Percentiles rank a stretch among this genome's conserved stretches.
Evolutionary conservation across 2,113 vertebrate species (phyloP).

Genomic region (Bubo bubo): DNA sequence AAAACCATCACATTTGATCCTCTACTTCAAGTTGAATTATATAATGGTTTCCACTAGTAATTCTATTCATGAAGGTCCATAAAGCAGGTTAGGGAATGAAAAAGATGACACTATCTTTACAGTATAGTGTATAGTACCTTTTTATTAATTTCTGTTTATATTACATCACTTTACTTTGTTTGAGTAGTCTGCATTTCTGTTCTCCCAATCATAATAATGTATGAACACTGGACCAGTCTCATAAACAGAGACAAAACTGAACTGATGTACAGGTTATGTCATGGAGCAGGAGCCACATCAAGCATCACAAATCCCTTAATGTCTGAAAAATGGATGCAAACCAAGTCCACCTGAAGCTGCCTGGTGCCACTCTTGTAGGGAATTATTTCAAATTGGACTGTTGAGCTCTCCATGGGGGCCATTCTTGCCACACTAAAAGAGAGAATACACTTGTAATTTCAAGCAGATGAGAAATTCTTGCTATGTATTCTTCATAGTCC

Average conservation of each 20-base stretch:
- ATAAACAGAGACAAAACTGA: background rate
- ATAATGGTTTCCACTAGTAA: background rate
- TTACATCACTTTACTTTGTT: background rate
- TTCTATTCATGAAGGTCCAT: background rate
- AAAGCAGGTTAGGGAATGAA: background rate
- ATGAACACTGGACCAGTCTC: background rate
- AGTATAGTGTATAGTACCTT: background rate
- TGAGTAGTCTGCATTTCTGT: background rate
- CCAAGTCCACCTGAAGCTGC: slow-evolving; percentile 76
- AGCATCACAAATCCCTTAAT: slow-evolving; percentile 58
- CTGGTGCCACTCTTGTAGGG: slow-evolving; percentile 71
- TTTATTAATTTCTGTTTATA: background rate
- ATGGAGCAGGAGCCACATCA: slow-evolving; percentile 25
- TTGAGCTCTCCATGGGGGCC: slow-evolving; percentile 60
- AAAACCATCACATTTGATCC: background rate
- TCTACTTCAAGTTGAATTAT: background rate
- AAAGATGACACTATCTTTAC: background rate
- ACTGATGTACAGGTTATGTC: background rate
- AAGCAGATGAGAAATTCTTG: background rate
- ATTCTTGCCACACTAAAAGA: slow-evolving; percentile 42
- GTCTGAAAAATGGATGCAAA: slow-evolving; percentile 55
- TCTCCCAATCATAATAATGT: background rate
- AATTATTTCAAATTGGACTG: slow-evolving; percentile 66
- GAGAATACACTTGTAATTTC: background rate
- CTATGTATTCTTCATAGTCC: background rate